Evolutionary conservation across 2,797 vertebrate species (phyloP).

Genomic region (Notolabrus celidotus): DNA sequence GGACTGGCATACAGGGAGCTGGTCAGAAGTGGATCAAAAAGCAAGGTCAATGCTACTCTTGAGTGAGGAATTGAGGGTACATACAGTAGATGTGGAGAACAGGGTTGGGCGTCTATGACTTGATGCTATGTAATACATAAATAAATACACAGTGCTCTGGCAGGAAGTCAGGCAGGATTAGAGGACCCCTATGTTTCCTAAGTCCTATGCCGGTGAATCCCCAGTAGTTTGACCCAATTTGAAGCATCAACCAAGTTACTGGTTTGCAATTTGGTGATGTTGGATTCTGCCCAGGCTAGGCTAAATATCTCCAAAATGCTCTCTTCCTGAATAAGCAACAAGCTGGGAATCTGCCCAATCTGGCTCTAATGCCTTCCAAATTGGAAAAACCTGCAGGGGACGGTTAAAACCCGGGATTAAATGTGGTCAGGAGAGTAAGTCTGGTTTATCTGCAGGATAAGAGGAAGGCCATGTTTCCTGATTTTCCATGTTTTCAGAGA

Average conservation of each 20-base stretch:
- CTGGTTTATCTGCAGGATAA: slow-evolving; percentile 32
- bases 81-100: too few relatives aligned
- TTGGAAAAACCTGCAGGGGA: slow-evolving; percentile 14
- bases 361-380: slow-evolving; percentile 34
- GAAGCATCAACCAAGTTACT: too few relatives aligned
- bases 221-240: too few relatives aligned
- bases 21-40: slow-evolving; percentile 21
- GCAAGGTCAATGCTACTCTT: slow-evolving; percentile 17
- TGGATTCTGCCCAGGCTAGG: background rate
- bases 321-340: slow-evolving; percentile 5
- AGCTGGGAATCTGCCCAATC: slow-evolving; percentile 46
- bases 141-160: too few relatives aligned
- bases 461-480: background rate
- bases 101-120: too few relatives aligned
- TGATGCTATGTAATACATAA: too few relatives aligned
- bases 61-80: too few relatives aligned
- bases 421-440: slow-evolving; percentile 26
- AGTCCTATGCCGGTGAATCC: too few relatives aligned
- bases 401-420: slow-evolving; percentile 19
- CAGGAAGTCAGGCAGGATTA: too few relatives aligned
- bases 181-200: too few relatives aligned
- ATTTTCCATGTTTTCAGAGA: background rate
- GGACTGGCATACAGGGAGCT: slow-evolving; percentile 12
- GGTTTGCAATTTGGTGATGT: too few relatives aligned
- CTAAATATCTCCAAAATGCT: background rate